Percentiles rank a stretch among this genome's conserved stretches.
Evolutionary conservation across 2,888 invertebrate genomes (phyloP).

Genomic region (Meiosimyza decipiens): DNA sequence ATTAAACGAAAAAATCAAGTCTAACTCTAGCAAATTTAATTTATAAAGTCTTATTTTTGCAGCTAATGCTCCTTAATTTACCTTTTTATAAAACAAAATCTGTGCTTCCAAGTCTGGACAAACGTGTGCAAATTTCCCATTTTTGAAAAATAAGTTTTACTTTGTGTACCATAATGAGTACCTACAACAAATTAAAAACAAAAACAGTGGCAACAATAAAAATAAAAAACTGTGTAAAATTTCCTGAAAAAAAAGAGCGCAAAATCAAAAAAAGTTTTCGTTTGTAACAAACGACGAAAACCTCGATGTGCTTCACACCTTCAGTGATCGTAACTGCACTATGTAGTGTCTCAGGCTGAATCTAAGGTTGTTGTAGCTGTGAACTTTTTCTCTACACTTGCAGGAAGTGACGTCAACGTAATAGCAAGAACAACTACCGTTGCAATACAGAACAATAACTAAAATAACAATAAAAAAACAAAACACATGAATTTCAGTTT

Average conservation of each 20-base stretch:
- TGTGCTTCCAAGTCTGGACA: no score
- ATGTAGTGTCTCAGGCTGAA: background rate
- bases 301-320: background rate
- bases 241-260: background rate
- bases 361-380: background rate
- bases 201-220: background rate
- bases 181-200: constrained; percentile 20
- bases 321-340: background rate
- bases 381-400: constrained; percentile 14
- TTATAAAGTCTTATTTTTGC: no score
- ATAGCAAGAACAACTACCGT: constrained; percentile 3
- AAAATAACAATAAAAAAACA: no score
- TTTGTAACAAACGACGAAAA: constrained; percentile 29
- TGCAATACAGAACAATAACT: constrained; percentile 1
- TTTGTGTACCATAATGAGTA: background rate
- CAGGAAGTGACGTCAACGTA: constrained; percentile 9
- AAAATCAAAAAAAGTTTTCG: constrained; percentile 32
- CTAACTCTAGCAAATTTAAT: no score
- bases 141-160: background rate
- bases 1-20: no score
- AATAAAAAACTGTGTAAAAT: background rate
- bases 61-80: no score
- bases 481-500: no score
- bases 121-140: no score
- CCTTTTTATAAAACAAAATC: no score